phyloP scores from a whole-genome alignment of 2,113 vertebrate species.

The Trichechus manatus region DNA sequence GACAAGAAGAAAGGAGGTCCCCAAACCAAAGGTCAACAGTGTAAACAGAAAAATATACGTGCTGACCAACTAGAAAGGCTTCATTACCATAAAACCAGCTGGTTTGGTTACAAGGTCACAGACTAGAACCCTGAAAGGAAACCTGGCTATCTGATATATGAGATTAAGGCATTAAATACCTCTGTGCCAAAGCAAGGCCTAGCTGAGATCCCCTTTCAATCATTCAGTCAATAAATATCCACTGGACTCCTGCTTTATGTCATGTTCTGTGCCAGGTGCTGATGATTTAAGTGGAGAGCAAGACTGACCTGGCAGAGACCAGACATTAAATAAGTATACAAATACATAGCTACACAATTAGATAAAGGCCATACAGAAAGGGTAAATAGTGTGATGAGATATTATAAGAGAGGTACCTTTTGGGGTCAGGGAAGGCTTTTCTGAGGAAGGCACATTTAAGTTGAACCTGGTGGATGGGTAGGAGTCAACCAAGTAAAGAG shows the following conservation, averaged over 20 bases:
- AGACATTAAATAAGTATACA: background rate
- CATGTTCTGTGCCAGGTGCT: background rate
- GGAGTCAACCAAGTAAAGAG: background rate
- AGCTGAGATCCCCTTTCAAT: background rate
- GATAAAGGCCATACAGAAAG: background rate
- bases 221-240: background rate
- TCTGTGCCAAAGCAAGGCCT: background rate
- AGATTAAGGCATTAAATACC: constrained; percentile 53
- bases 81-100: constrained; percentile 79
- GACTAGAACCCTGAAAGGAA: constrained; percentile 66
- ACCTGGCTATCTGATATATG: constrained; percentile 49
- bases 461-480: background rate
- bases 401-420: background rate
- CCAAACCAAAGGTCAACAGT: constrained; percentile 75
- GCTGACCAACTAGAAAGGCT: constrained; percentile 76
- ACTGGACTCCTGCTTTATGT: background rate
- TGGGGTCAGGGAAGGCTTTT: background rate
- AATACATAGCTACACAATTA: background rate
- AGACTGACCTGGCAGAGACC: background rate
- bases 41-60: constrained; percentile 78
- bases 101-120: constrained; percentile 68
- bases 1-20: constrained; percentile 79
- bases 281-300: background rate
- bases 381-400: background rate
- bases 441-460: background rate